Evolutionary conservation across 2,113 vertebrate genomes (phyloP), one percentile per base, ranked within the genome.

Genomic region (Oreochromis spilurus): DNA sequence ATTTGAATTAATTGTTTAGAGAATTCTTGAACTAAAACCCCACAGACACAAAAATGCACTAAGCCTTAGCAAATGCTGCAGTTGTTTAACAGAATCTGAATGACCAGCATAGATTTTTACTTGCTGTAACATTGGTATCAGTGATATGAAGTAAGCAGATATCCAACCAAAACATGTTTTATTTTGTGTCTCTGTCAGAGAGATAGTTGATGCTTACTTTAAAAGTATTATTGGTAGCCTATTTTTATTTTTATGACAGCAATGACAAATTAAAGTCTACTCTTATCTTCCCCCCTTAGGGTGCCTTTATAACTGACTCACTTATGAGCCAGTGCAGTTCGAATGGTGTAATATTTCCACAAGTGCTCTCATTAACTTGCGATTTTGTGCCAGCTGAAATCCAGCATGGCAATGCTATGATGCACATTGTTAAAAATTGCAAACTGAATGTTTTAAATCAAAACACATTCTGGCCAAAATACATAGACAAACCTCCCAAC

Each of bases 401-500:
- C 57, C 72, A 9, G 79, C 11, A 11, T 26, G n/a, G 31, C 34
- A 65, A 53, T 29, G 45, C 43, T 21, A 34, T 89, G 85, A 88
- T 57, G 57, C 67, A 52, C n/a, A 10, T 36, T 52, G 45, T 77
- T 77, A 88, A 89, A 88, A 89, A 83, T 8, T 62, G 21, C 79
- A 78, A 84, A 81, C 84, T 77, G 84, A 79, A 86, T 36, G 45
- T 82, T 88, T 78, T 72, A 58, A 92, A 90, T 87, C 83, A 79
- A 87, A 90, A 83, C 88, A 84, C 34, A 36, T 89, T 82, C 50
- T 83, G 83, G 82, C 79, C 72, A 75, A 89, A 81, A 88, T 77
- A 87, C 38, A 82, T 9, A 75, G 75, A 53, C 75, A 55, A 21
- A 77, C 67, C 19, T 85, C 72, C 40, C 43, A 84, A 36, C 80